Conservation (phyloP, 92 coral and sea anemone genomes). For the Metridium senile region DNA sequence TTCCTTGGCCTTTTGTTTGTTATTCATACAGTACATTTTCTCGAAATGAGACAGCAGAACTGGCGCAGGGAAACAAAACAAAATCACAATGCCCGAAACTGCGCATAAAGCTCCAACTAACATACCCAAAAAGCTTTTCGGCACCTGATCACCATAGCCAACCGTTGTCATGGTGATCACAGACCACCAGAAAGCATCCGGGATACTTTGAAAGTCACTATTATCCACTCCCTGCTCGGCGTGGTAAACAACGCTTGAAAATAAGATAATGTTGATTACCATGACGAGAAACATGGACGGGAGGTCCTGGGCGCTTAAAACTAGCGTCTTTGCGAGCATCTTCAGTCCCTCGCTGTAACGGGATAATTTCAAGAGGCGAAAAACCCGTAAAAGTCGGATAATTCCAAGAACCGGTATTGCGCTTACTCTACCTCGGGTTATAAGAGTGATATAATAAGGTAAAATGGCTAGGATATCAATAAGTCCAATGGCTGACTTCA, state of each 20-base stretch:
- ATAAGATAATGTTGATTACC: constrained; percentile 73
- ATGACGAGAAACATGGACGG: constrained; percentile 79
- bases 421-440: constrained; percentile 36
- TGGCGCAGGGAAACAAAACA: constrained; percentile 93
- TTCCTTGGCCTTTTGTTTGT: constrained; percentile 21
- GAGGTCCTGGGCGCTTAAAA: constrained; percentile 80
- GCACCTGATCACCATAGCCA: constrained; percentile 96
- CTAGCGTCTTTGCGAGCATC: constrained; percentile 74
- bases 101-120: constrained; percentile 86
- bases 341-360: constrained; percentile 88
- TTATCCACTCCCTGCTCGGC: constrained; percentile 67
- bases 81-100: constrained; percentile 78
- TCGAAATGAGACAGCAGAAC: constrained; percentile 89
- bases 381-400: constrained; percentile 72
- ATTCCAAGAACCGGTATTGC: constrained; percentile 66
- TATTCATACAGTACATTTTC: constrained; percentile 62
- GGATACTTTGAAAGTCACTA: constrained; percentile 84
- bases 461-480: constrained; percentile 80
- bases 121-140: constrained; percentile 85
- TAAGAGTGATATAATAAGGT: constrained; percentile 75
- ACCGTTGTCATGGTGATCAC: constrained; percentile 96
- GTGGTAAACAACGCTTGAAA: constrained; percentile 86
- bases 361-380: constrained; percentile 80
- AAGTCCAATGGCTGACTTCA: constrained; percentile 75
- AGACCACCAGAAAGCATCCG: constrained; percentile 96